Percentiles rank a stretch among this genome's conserved stretches.
These are phyloP conservation scores for Sebastolobus altivelis DNA, from an alignment of 2,797 vertebrate species.

Conservation along the genomic window DNA sequence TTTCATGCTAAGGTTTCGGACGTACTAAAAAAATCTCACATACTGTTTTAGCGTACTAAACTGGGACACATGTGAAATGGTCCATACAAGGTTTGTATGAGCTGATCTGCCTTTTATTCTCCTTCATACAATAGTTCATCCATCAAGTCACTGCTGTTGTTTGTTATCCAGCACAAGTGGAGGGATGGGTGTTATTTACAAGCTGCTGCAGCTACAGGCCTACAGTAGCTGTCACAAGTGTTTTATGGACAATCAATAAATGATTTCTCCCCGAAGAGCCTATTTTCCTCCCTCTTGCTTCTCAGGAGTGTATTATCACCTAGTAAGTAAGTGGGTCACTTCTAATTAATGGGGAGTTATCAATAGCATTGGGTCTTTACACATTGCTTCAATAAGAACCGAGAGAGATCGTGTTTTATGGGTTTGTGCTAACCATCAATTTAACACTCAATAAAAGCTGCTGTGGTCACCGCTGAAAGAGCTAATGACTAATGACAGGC, in stretches of 20 bases:
- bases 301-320: conserved; percentile 34
- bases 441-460: conserved; percentile 36
- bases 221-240: conserved; percentile 22
- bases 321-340: conserved; percentile 44
- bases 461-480: conserved; percentile 5
- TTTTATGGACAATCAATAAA: conserved; percentile 52
- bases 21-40: no score
- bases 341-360: conserved; percentile 50
- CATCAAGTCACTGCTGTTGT: background rate
- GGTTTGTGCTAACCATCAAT: conserved; percentile 31
- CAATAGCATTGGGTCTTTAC: conserved; percentile 34
- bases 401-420: conserved; percentile 12
- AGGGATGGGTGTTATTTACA: conserved; percentile 22
- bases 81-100: background rate
- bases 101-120: background rate
- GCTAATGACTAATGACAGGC: conserved; percentile 19
- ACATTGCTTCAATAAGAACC: background rate
- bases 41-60: no score
- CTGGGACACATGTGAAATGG: background rate
- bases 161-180: conserved; percentile 2
- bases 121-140: conserved; percentile 9
- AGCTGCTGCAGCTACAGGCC: background rate
- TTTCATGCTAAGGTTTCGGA: no score
- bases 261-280: conserved; percentile 10
- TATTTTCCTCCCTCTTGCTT: conserved; percentile 5